phyloP scores from a whole-genome alignment of 2,888 invertebrate species.

The Leistus spinibarbis region DNA sequence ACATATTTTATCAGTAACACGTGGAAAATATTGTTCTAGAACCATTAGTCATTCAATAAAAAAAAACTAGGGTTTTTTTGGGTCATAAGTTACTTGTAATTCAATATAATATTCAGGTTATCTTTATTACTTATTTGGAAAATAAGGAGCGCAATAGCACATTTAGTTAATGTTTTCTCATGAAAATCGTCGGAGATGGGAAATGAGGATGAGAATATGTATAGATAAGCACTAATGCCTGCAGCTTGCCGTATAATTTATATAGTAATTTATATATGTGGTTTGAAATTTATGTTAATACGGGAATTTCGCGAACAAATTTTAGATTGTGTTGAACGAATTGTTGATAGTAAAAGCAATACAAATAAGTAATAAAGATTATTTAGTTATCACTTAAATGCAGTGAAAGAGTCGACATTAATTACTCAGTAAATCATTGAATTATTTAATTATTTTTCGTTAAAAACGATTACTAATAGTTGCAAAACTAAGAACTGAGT shows the following conservation, averaged over 20 bases:
- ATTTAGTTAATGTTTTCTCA: too few species aligned
- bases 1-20: not conserved
- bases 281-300: not conserved
- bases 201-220: too few species aligned
- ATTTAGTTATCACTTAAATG: not conserved
- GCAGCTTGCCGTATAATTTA: not conserved
- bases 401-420: not conserved
- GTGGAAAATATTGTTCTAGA: not conserved
- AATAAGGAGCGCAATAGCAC: too few species aligned
- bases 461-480: too few species aligned
- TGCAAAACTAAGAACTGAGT: too few species aligned
- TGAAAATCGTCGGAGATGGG: too few species aligned
- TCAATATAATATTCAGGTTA: too few species aligned
- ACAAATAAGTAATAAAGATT: not conserved
- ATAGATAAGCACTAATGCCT: not conserved
- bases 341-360: not conserved
- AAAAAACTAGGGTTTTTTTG: not conserved
- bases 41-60: not conserved
- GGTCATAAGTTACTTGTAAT: not conserved
- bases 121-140: too few species aligned
- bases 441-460: too few species aligned
- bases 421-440: not conserved
- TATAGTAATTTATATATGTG: too few species aligned
- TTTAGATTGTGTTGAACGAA: not conserved
- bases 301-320: not conserved